Evolutionary conservation across 2,888 invertebrate genomes (phyloP).

Genomic region (Tipula helvola): DNA sequence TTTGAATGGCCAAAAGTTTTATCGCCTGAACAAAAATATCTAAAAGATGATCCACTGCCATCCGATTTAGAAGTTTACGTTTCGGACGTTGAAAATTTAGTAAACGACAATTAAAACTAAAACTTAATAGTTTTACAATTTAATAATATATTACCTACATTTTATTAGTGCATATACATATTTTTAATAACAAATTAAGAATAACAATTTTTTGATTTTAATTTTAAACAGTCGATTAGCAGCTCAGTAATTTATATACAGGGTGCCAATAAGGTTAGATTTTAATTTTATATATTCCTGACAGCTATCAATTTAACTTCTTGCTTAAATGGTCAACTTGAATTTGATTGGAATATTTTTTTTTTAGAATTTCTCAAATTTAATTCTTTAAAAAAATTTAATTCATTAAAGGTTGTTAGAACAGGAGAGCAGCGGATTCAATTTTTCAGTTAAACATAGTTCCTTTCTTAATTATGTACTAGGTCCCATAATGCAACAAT

Average conservation of each 20-base stretch:
- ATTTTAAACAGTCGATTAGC: neutral
- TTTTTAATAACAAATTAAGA: neutral
- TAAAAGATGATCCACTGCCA: constrained; percentile 19
- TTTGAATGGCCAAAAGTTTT: constrained; percentile 19
- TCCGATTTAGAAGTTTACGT: constrained; percentile 34
- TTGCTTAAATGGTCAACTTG: too few relatives aligned
- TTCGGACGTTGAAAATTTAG: constrained; percentile 34
- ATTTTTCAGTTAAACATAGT: too few relatives aligned
- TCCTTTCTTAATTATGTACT: too few relatives aligned
- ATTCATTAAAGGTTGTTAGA: too few relatives aligned
- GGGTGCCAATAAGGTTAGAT: neutral
- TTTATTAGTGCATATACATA: neutral
- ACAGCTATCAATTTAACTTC: too few relatives aligned
- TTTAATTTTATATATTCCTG: neutral
- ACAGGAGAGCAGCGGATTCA: too few relatives aligned
- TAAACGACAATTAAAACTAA: constrained; percentile 22
- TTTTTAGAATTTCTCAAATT: too few relatives aligned
- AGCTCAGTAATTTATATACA: neutral
- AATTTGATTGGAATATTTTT: too few relatives aligned
- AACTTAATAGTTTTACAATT: neutral
- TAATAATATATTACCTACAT: neutral
- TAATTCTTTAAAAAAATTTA: too few relatives aligned
- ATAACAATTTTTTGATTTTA: neutral
- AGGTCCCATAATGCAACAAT: too few relatives aligned
- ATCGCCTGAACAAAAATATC: neutral